Evolutionary conservation across 1,140 invertebrate species (phyloP).

Genomic region (Tetramorium simillimum): DNA sequence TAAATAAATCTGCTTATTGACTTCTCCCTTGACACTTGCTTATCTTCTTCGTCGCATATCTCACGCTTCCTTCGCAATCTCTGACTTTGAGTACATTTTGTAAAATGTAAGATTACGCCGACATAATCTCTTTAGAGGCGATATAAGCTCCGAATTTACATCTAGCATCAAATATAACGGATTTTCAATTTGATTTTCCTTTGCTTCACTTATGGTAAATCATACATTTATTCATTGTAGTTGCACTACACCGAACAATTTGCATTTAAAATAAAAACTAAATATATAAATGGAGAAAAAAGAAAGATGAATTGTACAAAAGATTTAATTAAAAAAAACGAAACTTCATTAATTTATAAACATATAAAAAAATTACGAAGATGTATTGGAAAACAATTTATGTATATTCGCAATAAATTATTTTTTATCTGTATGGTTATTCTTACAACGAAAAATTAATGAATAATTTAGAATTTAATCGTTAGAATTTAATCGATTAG

Average conservation of each 20-base stretch:
- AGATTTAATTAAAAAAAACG: too few species aligned
- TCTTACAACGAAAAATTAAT: not conserved
- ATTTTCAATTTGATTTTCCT: not conserved
- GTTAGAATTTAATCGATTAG: not conserved
- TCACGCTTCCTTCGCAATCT: conserved; percentile 14
- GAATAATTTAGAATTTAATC: not conserved
- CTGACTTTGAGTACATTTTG: conserved; percentile 41
- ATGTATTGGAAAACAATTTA: not conserved
- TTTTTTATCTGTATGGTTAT: not conserved
- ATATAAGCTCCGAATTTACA: not conserved
- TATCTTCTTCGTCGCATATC: conserved; percentile 17
- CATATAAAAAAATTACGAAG: not conserved
- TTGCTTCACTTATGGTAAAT: not conserved
- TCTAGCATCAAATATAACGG: not conserved
- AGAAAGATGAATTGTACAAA: too few species aligned
- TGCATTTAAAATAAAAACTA: too few species aligned
- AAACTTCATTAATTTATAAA: not conserved
- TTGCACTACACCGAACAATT: too few species aligned
- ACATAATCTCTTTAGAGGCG: not conserved
- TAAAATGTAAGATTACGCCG: conserved; percentile 29
- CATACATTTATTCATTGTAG: too few species aligned
- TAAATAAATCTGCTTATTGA: conserved; percentile 74
- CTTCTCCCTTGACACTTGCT: conserved; percentile 16
- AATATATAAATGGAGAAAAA: too few species aligned
- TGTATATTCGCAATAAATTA: not conserved